A percentile compares a stretch with the other conserved stretches of the same genome.
These are phyloP conservation scores for Diplosoma virens DNA, from an alignment of 23 tunicate genomes.

Conservation along the genomic window DNA sequence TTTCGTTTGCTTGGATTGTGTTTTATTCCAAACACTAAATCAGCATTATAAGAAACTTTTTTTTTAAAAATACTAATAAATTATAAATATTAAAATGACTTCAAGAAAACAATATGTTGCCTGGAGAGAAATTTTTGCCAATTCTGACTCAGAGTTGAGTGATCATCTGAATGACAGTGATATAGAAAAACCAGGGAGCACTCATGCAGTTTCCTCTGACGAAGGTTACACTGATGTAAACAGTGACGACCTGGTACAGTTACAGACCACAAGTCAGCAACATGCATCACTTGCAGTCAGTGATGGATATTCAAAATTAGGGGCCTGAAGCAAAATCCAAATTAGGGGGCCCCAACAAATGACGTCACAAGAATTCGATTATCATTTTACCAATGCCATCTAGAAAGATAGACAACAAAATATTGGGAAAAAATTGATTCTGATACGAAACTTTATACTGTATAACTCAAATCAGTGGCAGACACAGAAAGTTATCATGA, in stretches of 20 bases:
- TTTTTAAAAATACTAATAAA: not conserved
- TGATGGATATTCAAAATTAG: too few species aligned
- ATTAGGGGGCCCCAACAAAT: too few species aligned
- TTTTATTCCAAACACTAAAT: not conserved
- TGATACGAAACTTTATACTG: too few species aligned
- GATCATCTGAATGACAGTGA: not conserved
- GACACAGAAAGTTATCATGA: too few species aligned
- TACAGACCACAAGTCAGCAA: not conserved
- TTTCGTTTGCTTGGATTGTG: not conserved
- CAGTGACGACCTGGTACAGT: not conserved
- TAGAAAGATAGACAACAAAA: too few species aligned
- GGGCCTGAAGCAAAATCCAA: too few species aligned
- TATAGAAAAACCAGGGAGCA: not conserved
- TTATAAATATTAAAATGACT: not conserved
- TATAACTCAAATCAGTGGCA: too few species aligned
- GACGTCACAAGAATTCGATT: too few species aligned
- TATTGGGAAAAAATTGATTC: too few species aligned
- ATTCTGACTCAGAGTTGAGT: not conserved
- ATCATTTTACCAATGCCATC: too few species aligned
- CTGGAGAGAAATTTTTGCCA: not conserved
- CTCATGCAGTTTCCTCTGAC: not conserved
- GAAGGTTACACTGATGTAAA: not conserved
- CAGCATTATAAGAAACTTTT: not conserved
- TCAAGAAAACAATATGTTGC: not conserved
- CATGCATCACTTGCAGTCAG: not conserved